Conservation (phyloP, 2,888 invertebrate species). For the Lapara coniferarum region DNA sequence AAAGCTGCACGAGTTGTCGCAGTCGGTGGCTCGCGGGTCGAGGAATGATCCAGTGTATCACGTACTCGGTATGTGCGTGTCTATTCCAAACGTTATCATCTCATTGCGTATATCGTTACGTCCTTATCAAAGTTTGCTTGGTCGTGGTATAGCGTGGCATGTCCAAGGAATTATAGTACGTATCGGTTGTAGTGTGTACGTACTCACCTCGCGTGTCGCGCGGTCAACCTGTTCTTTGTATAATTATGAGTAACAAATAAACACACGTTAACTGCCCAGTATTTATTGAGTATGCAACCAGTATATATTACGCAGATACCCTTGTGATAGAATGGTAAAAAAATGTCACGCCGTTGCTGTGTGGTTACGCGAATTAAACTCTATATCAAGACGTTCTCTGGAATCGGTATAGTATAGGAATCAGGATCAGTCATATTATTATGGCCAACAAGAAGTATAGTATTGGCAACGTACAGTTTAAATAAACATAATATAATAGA, state of each 20-base stretch:
- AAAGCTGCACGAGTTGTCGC: slow-evolving; percentile 12
- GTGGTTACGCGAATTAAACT: too few relatives aligned
- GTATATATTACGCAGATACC: neutral
- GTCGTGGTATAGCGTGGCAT: slow-evolving; percentile 35
- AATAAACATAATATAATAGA: neutral
- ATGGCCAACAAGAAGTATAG: too few relatives aligned
- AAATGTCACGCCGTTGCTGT: neutral
- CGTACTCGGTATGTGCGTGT: slow-evolving; percentile 32
- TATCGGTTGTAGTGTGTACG: neutral
- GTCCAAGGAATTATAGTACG: slow-evolving; percentile 38
- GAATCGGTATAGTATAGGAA: too few relatives aligned
- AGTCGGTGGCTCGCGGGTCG: slow-evolving; percentile 24
- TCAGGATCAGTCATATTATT: too few relatives aligned
- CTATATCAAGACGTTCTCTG: too few relatives aligned
- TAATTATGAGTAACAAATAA: slow-evolving; percentile 13
- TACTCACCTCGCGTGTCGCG: slow-evolving; percentile 5
- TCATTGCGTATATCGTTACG: slow-evolving; percentile 41
- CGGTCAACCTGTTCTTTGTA: slow-evolving; percentile 17
- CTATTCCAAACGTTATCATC: slow-evolving; percentile 43
- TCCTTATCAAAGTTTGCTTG: slow-evolving; percentile 43
- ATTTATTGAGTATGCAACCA: neutral
- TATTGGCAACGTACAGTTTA: too few relatives aligned
- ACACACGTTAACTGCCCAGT: neutral
- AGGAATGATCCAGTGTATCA: slow-evolving; percentile 31
- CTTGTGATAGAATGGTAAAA: neutral